These are phyloP conservation scores for Bombus difficillimus DNA, from an alignment of 1,140 invertebrate genomes.

Conservation along the genomic window DNA sequence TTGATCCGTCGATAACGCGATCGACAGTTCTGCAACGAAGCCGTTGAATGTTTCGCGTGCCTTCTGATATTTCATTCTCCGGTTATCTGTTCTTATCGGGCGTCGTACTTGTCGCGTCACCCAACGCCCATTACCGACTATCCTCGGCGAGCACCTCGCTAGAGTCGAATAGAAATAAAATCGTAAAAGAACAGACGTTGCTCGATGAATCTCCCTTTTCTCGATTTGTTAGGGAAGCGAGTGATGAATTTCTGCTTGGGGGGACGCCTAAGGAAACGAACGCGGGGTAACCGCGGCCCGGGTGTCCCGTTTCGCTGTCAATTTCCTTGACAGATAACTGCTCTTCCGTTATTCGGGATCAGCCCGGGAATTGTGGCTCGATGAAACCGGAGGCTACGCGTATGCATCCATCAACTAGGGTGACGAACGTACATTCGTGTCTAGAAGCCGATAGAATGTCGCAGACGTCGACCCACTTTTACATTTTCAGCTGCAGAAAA, in stretches of 20 bases:
- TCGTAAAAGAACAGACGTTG: neutral
- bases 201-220: neutral
- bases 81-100: conserved; percentile 47
- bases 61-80: conserved; percentile 36
- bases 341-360: conserved; percentile 30
- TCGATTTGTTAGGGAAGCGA: neutral
- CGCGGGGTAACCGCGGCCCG: neutral
- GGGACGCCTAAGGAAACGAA: conserved; percentile 33
- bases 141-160: neutral
- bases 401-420: conserved; percentile 5
- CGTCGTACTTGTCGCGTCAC: conserved; percentile 38
- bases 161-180: conserved; percentile 11
- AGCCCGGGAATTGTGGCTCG: neutral
- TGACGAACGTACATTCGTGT: neutral
- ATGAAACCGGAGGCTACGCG: neutral
- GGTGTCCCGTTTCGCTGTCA: conserved; percentile 51
- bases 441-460: neutral
- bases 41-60: neutral
- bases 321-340: conserved; percentile 50
- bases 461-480: conserved; percentile 3
- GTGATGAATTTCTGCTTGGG: conserved; percentile 28
- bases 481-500: neutral
- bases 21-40: neutral
- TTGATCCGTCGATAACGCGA: conserved; percentile 18
- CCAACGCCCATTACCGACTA: neutral